Evolutionary conservation across 2,888 invertebrate species (phyloP).

Genomic region (Drosophila mayaguana): DNA sequence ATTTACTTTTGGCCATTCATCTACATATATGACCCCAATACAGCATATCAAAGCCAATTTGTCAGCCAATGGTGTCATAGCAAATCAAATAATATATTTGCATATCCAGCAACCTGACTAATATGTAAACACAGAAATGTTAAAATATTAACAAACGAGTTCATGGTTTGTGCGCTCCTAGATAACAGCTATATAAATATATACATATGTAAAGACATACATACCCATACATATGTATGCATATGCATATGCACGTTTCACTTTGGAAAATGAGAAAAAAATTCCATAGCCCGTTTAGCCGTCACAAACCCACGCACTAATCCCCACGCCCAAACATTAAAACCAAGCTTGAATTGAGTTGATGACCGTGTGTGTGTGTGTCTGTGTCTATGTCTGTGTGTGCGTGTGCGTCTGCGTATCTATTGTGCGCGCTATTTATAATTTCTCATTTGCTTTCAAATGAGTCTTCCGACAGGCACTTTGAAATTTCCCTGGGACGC

Average conservation of each 20-base stretch:
- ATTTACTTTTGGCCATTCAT: constrained; percentile 4
- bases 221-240: not conserved
- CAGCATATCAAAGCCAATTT: constrained; percentile 29
- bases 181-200: not conserved
- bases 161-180: not conserved
- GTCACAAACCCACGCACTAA: constrained; percentile 47
- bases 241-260: constrained; percentile 28
- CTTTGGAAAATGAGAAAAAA: constrained; percentile 16
- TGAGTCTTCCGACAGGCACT: constrained; percentile 51
- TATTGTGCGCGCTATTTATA: constrained; percentile 47
- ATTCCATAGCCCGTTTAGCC: constrained; percentile 21
- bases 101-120: constrained; percentile 25
- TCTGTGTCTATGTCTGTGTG: not conserved
- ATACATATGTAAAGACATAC: too few species aligned
- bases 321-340: constrained; percentile 29
- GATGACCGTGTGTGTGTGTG: not conserved
- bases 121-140: not conserved
- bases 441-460: constrained; percentile 48
- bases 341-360: constrained; percentile 26
- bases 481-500: constrained; percentile 59
- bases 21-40: constrained; percentile 20
- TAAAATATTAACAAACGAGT: not conserved
- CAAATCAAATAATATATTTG: constrained; percentile 38
- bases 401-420: constrained; percentile 8
- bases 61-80: constrained; percentile 39